Evolutionary conservation across 1,140 invertebrate genomes (phyloP), one percentile per base, ranked within the genome.

Genomic region (Drosophila parabipectinata): DNA sequence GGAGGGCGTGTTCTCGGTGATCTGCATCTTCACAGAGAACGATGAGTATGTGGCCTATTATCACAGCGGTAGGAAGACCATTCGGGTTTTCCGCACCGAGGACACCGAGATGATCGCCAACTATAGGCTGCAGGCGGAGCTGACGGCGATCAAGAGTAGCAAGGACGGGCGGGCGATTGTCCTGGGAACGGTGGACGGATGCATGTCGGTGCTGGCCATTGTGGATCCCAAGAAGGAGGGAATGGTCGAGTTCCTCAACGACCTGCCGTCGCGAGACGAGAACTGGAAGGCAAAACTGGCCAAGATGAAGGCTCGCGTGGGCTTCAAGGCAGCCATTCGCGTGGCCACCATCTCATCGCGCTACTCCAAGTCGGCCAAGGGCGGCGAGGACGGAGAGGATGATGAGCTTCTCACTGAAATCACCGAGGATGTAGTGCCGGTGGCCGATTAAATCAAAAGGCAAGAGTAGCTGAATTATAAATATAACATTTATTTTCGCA

Each of bases 41-140:
- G 97, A 99, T 82, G 95, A 98, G 77, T 99, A 99, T 81, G 98
- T 99, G 4, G 93, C 99, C 3, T 99, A 99, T 91, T 99, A 99
- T 82, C 98, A 99, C 90, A 98, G 97, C 76, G 90, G 90, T 0
- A 95, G 96, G 71, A 97, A 98, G 93, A 99, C 98, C 7, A 94
- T 99, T 48, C 94, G 97, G 61, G 96, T 98, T 6, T 99, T 99
- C 92, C 95, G 97, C 81, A 96, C 97, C 3, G 92, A 93, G 1
- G 98, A 99, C 91, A 97, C 97, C 1, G 94, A 96, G 88, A 96
- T 97, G 94, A 95, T 99, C 72, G 98, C 98, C 18, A 98, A 99
- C 92, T 99, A 97, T 89, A 94, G 97, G 73, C 95, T 98, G 0
- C 97, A 97, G 83, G 97, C 98, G 3, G 98, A 99, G 93, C 93